Evolutionary conservation across 2,888 invertebrate species (phyloP), one percentile per base, ranked within the genome.

Genomic region (Spilarctia lutea): DNA sequence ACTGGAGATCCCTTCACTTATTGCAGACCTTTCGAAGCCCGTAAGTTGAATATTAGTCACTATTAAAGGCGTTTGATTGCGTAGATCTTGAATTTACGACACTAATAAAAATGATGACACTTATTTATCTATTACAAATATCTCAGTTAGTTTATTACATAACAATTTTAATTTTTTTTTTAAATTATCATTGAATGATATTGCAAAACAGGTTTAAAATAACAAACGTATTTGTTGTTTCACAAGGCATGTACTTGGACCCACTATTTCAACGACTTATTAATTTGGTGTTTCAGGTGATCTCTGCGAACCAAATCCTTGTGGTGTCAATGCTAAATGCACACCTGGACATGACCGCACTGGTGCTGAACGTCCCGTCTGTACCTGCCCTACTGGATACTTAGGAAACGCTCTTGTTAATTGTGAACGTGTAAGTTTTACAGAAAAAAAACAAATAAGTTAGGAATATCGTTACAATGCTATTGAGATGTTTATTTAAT

Each of bases 221-320:
- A n/a, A 60, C 24, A 70, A 60, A n/a, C 20, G 98, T 98, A 91
- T 96, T 96, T 93, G 60, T 72, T 45, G 65, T 81, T 0, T 27
- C 70, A 60, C 81, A 81, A 76, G 81, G 71, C 24, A 67, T 63
- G 13, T 65, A 33, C 39, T 75, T 16, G 68, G 74, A 33, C 71
- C 70, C 24, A 30, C 70, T 8, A 66, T 18, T 48, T 70, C 39
- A 13, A 24, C 18, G 20, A 30, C 66, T 30, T 52, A 20, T 39
- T 48, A 27, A 52, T 67, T 71, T 2, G 20, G 8, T 39, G 39
- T 7, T 39, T 39, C 48, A 98, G 98, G 96, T 88, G 98, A 98
- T 88, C 96, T 98, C 7, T 98, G 98, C 89, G 96, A 97, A 81
- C 98, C 98, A 0, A 98, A 98, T 94, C 98, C 98, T n/a, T 98